phyloP scores from a whole-genome alignment of 2,888 invertebrate species.

The Dichetophora obliterata region DNA sequence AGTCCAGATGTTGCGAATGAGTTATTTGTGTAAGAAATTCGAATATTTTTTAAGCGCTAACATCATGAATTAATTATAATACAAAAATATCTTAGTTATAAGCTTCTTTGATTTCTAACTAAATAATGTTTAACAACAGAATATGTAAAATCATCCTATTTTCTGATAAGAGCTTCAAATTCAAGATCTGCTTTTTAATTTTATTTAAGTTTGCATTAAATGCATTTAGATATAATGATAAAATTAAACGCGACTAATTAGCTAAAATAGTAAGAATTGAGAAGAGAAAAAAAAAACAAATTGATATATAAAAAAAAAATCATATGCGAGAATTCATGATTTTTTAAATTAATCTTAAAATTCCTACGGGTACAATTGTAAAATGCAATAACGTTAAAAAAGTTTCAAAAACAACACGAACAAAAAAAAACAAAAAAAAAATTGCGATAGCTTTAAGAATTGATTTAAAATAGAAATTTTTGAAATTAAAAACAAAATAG shows the following conservation, averaged over 20 bases:
- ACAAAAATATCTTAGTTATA: constrained; percentile 16
- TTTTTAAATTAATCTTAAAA: constrained; percentile 30
- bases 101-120: constrained; percentile 8
- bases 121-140: not conserved
- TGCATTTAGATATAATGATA: not conserved
- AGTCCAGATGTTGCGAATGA: not conserved
- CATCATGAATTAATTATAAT: not conserved
- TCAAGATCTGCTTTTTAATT: not conserved
- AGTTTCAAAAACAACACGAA: constrained; percentile 7
- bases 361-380: constrained; percentile 27
- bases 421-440: not conserved
- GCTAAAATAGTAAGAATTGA: constrained; percentile 13
- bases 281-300: constrained; percentile 3
- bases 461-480: constrained; percentile 7
- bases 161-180: not conserved
- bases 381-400: constrained; percentile 7
- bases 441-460: constrained; percentile 11
- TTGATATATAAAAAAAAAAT: too few species aligned
- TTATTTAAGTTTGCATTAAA: not conserved
- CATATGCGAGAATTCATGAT: constrained; percentile 10
- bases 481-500: constrained; percentile 3
- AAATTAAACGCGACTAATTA: constrained; percentile 25
- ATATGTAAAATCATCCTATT: constrained; percentile 4
- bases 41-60: not conserved
- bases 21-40: not conserved